phyloP scores from a whole-genome alignment of 2,888 invertebrate genomes.

The Allacma fusca region DNA sequence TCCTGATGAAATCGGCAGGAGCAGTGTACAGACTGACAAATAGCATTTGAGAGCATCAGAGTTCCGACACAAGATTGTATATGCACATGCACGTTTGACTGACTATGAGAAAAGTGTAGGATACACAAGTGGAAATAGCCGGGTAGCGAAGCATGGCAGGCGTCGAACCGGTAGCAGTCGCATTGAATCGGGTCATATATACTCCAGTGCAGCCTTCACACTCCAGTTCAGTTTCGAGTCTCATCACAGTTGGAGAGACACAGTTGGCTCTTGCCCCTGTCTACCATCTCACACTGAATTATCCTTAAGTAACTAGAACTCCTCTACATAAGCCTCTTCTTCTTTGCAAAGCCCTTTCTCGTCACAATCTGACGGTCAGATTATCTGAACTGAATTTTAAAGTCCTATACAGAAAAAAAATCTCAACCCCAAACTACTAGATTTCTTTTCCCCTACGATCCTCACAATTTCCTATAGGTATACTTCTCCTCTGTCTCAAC shows the following conservation, averaged over 20 bases:
- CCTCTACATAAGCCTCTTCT: no score
- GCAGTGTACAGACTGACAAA: no score
- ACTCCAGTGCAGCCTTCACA: constrained; percentile 15
- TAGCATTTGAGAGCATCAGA: no score
- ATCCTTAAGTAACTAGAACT: no score
- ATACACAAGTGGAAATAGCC: neutral
- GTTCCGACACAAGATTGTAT: no score
- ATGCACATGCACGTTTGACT: no score
- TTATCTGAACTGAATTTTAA: neutral
- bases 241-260: constrained; percentile 32
- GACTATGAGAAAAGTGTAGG: no score
- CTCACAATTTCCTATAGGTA: neutral
- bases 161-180: neutral
- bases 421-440: neutral
- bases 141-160: neutral
- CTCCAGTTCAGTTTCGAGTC: constrained; percentile 27
- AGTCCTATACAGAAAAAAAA: neutral
- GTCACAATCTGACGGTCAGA: neutral
- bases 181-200: constrained; percentile 24
- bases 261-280: neutral
- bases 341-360: neutral
- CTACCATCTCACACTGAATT: neutral
- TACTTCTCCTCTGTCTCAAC: no score
- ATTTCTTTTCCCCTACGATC: no score
- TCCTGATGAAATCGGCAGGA: no score